These are phyloP conservation scores for Ochotona curzoniae DNA, from an alignment of 2,113 vertebrate genomes.

Conservation along the genomic window DNA sequence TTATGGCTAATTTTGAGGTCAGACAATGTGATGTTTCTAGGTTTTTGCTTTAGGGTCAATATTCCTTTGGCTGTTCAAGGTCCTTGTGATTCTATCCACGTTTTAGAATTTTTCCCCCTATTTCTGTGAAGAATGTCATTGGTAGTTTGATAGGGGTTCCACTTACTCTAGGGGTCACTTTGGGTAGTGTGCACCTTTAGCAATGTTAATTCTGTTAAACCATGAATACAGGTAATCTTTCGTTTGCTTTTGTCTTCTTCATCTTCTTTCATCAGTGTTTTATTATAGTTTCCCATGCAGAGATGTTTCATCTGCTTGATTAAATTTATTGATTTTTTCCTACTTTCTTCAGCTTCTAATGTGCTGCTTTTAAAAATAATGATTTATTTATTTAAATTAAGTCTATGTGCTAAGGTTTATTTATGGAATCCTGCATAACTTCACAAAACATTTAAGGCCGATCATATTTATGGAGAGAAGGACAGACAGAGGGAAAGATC, in stretches of 20 bases:
- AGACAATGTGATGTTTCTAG: not conserved
- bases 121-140: not conserved
- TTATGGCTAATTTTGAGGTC: not conserved
- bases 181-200: not conserved
- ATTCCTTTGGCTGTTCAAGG: not conserved
- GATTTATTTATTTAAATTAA: too few relatives aligned
- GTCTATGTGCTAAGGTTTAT: too few relatives aligned
- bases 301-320: not conserved
- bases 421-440: too few relatives aligned
- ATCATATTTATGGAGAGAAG: too few relatives aligned
- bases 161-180: not conserved
- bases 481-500: too few relatives aligned
- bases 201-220: not conserved
- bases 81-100: not conserved
- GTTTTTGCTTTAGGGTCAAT: not conserved
- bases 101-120: not conserved
- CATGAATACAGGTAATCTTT: too few relatives aligned
- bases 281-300: not conserved
- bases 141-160: not conserved
- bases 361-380: not conserved
- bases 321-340: not conserved
- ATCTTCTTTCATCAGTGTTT: not conserved
- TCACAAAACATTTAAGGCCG: too few relatives aligned
- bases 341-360: not conserved
- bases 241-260: not conserved